phyloP scores from a whole-genome alignment of 2,113 vertebrate species.

The Trichomycterus rosablanca region DNA sequence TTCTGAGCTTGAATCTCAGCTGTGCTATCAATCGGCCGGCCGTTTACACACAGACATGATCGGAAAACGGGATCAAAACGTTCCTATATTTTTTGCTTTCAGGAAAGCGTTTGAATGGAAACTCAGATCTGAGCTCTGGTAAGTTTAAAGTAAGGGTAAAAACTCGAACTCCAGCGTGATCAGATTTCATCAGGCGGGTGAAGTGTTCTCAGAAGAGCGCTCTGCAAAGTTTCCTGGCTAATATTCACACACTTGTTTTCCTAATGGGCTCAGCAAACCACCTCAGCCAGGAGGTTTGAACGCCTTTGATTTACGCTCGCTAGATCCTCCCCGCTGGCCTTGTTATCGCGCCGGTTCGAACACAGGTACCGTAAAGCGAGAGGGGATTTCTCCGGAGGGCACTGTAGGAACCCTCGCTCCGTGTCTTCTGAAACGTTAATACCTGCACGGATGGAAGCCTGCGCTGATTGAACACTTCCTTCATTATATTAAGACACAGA shows the following conservation, averaged over 20 bases:
- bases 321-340: constrained; percentile 42
- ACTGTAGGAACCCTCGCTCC: constrained; percentile 20
- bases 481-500: constrained; percentile 41
- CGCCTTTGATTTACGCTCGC: constrained; percentile 21
- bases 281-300: constrained; percentile 7
- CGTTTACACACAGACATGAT: too few relatives aligned
- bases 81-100: too few relatives aligned
- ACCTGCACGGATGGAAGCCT: constrained; percentile 37
- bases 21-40: too few relatives aligned
- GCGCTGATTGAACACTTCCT: constrained; percentile 44
- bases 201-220: too few relatives aligned
- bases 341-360: constrained; percentile 46
- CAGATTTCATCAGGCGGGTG: too few relatives aligned
- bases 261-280: background rate
- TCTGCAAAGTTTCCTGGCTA: too few relatives aligned
- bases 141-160: too few relatives aligned
- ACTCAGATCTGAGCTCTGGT: too few relatives aligned
- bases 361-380: constrained; percentile 43
- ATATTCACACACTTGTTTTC: constrained; percentile 2
- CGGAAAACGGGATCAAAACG: too few relatives aligned
- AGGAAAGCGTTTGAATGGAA: too few relatives aligned
- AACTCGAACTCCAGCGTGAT: too few relatives aligned
- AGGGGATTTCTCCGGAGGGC: constrained; percentile 37
- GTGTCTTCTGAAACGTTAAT: constrained; percentile 37
- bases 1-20: too few relatives aligned